Percentiles rank a stretch among this genome's conserved stretches.
These are phyloP conservation scores for Artibeus jamaicensis DNA, from an alignment of 2,797 vertebrate genomes.

Conservation along the genomic window DNA sequence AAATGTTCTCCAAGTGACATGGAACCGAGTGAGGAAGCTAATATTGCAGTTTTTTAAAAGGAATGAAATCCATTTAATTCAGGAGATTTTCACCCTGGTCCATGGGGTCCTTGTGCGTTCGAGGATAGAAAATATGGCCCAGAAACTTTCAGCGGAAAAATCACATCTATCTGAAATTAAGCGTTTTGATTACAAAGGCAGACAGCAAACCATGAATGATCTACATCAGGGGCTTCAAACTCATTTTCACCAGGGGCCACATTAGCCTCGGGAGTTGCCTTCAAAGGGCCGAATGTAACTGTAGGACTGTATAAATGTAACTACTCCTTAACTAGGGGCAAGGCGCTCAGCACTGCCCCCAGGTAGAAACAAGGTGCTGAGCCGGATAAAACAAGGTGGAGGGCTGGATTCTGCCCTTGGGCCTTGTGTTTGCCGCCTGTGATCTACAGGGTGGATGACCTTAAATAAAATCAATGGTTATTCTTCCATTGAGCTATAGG, in stretches of 20 bases:
- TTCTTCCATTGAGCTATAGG: background rate
- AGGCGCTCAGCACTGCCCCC: no score
- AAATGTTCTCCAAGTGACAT: slow-evolving; percentile 20
- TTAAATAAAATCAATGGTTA: background rate
- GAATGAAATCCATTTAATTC: background rate
- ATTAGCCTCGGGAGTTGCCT: no score
- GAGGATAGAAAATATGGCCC: background rate
- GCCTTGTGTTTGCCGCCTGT: no score
- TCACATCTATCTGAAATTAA: background rate
- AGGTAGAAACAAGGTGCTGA: no score
- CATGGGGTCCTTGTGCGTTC: background rate
- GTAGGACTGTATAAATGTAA: no score
- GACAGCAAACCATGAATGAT: background rate
- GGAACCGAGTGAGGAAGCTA: background rate
- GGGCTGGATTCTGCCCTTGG: no score
- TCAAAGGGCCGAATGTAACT: no score
- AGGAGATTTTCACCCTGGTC: background rate
- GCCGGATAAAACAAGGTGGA: no score
- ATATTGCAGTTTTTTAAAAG: background rate
- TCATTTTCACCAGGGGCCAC: no score
- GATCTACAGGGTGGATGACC: background rate
- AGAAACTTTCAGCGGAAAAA: background rate
- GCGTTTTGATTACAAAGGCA: background rate
- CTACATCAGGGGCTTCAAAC: background rate
- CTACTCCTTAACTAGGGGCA: no score